Evolutionary conservation across 1,140 invertebrate genomes (phyloP), one percentile per base, ranked within the genome.

Genomic region (Dysdera silvatica): DNA sequence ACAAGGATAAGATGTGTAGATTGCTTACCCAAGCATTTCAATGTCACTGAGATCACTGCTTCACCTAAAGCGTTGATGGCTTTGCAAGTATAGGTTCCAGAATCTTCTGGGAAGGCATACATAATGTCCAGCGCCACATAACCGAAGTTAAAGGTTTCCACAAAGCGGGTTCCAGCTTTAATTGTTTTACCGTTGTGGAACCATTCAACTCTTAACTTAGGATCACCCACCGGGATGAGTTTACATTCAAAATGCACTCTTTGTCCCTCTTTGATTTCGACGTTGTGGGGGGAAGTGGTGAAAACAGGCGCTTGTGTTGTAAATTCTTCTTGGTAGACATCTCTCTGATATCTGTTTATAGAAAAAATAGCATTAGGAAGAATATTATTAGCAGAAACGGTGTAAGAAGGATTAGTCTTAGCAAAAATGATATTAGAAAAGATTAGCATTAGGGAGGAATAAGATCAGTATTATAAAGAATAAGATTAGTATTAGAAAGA

Each of bases 201-300:
- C 96, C 96, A 99, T 79, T 97, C 91, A 0, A 99, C 92, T 75
- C 89, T 91, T 87, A 99, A 89, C 0, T 89, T 90, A 0, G 90
- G 83, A 80, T 99, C 95, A 37, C 93, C 95, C 23, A 97, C 89
- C 8, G 96, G 96, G 69, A 96, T 92, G 12, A 99, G 76, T 33
- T 93, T 85, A 71, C 89, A 94, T 76, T 98, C 95, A 73, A 98
- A 98, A 72, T 98, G 94, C 28, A 92, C 92, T 49, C 91, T 79
- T 74, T 98, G 91, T 20, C 91, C 91, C 81, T 99, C 96, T 73
- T 89, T 89, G 57, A 98, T 88, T 71, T 94, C 86, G 29, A 91
- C 83, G 71, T 90, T 91, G 72, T 91, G 91, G 56, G 93, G 77
- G 0, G 90, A 90, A 31, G 89, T 88, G 5, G 91, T 94, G 71